Conservation (phyloP, 37 sponge, comb jelly and placozoan species). For the Bolinopsis microptera region DNA sequence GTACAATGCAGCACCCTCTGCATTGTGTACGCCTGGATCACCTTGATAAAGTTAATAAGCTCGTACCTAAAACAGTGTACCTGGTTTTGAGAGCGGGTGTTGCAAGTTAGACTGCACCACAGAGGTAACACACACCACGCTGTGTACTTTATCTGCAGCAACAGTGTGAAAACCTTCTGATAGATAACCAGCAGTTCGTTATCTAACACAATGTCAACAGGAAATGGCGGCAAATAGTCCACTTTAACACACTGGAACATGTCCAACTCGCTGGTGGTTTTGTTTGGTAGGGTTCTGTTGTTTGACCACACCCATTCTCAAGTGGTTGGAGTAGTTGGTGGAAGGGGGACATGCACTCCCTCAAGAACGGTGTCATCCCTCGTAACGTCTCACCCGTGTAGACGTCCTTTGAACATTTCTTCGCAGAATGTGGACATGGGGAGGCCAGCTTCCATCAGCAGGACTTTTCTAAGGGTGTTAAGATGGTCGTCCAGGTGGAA, state of each 20-base stretch:
- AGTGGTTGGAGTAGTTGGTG: conserved; percentile 11
- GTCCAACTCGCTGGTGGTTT: not conserved
- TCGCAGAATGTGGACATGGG: conserved; percentile 64
- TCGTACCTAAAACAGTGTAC: conserved; percentile 56
- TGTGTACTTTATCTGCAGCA: conserved; percentile 60
- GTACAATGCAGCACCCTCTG: conserved; percentile 61
- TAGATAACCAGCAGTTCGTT: conserved; percentile 10
- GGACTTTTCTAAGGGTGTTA: conserved; percentile 25
- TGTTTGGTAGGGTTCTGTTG: not conserved
- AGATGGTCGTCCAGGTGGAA: not conserved
- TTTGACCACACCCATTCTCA: not conserved
- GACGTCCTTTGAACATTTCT: conserved; percentile 19
- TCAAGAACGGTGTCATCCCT: conserved; percentile 28
- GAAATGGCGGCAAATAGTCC: conserved; percentile 11
- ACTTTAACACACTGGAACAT: conserved; percentile 9
- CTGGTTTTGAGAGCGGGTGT: not conserved
- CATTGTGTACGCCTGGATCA: conserved; percentile 62
- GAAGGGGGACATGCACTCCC: conserved; percentile 56
- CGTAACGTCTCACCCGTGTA: conserved; percentile 17
- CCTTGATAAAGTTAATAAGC: conserved; percentile 52
- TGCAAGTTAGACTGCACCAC: not conserved
- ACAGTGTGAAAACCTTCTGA: conserved; percentile 43
- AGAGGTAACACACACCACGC: conserved; percentile 56
- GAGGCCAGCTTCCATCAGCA: conserved; percentile 60
- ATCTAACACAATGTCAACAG: conserved; percentile 47